Percentiles rank a stretch among this genome's conserved stretches.
Evolutionary conservation across 2,797 vertebrate species (phyloP).

Genomic region (Masticophis lateralis): DNA sequence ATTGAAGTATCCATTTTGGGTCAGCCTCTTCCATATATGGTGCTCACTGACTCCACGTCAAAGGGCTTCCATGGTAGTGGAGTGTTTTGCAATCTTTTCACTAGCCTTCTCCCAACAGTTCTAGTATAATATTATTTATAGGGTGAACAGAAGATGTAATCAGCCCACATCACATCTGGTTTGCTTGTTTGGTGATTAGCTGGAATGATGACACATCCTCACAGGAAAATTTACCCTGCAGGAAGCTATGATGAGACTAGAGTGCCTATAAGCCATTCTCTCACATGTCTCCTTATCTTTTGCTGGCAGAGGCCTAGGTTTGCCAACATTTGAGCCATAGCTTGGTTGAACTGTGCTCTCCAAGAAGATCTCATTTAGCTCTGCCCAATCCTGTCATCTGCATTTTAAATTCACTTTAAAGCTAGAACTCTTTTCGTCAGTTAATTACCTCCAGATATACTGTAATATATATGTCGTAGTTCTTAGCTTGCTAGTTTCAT

Average conservation of each 20-base stretch:
- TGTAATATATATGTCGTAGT: neutral
- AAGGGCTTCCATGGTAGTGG: neutral
- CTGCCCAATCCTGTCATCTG: neutral
- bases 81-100: neutral
- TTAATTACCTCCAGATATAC: neutral
- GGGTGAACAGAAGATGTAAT: neutral
- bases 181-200: neutral
- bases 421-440: neutral
- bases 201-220: neutral
- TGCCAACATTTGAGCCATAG: neutral
- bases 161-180: neutral
- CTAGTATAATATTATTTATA: neutral
- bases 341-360: neutral
- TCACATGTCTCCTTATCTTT: neutral
- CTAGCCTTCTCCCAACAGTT: neutral
- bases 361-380: neutral
- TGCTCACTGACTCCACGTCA: neutral
- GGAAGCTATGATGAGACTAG: neutral
- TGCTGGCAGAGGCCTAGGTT: neutral
- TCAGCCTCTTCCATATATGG: neutral
- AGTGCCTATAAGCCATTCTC: neutral
- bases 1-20: neutral
- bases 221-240: neutral
- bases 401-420: neutral
- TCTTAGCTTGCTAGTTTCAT: neutral